These are phyloP conservation scores for Macrocentrus cingulum DNA, from an alignment of 1,140 invertebrate species.

Conservation along the genomic window DNA sequence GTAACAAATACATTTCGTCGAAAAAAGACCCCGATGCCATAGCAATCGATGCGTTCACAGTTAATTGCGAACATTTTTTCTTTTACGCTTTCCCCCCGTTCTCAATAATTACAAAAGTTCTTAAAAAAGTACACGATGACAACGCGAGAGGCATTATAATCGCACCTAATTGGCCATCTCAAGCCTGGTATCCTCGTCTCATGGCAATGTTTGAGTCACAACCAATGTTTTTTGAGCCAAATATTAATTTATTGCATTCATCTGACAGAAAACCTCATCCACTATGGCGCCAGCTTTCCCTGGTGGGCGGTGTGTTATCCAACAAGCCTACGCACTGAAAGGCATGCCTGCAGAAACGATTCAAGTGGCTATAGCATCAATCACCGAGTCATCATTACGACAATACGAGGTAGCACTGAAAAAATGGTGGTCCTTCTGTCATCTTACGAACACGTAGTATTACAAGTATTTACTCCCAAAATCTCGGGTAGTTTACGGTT, in stretches of 20 bases:
- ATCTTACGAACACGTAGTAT: constrained; percentile 16
- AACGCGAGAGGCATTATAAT: constrained; percentile 11
- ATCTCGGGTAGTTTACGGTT: constrained; percentile 21
- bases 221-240: constrained; percentile 21
- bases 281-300: constrained; percentile 17
- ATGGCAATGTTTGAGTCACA: constrained; percentile 10
- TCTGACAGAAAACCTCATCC: constrained; percentile 24
- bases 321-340: constrained; percentile 20
- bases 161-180: constrained; percentile 16
- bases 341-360: constrained; percentile 11
- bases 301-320: constrained; percentile 25
- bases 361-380: constrained; percentile 19
- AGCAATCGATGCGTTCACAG: background rate
- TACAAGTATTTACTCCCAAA: constrained; percentile 1
- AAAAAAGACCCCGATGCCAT: background rate
- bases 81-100: constrained; percentile 14
- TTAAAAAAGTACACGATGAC: constrained; percentile 15
- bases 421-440: constrained; percentile 25
- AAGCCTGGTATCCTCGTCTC: constrained; percentile 26
- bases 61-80: background rate
- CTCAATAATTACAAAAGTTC: background rate
- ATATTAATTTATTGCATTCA: constrained; percentile 22
- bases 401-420: constrained; percentile 19
- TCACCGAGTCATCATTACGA: constrained; percentile 16
- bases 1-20: background rate